Conservation (phyloP, 2,888 invertebrate species). For the Parnassius glacialis region DNA sequence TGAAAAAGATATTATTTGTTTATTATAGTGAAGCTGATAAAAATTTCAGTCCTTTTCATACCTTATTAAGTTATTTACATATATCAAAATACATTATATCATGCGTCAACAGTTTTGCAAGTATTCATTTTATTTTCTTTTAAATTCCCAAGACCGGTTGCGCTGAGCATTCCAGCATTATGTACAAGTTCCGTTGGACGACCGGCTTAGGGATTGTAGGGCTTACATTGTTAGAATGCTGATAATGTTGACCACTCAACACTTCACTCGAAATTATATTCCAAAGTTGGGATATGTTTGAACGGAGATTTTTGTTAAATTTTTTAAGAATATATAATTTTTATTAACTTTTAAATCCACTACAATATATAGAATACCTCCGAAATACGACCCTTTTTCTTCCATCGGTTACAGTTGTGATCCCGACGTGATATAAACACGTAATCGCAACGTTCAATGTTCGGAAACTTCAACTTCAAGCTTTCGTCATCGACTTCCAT, state of each 20-base stretch:
- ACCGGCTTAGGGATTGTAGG: conserved; percentile 26
- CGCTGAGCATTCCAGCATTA: conserved; percentile 12
- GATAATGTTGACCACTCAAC: conserved; percentile 12
- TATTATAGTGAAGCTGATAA: neutral
- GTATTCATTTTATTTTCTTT: conserved; percentile 20
- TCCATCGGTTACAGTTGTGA: too few relatives aligned
- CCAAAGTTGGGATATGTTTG: too few relatives aligned
- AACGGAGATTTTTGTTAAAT: too few relatives aligned
- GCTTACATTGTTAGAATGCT: conserved; percentile 24
- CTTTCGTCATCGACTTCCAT: too few relatives aligned
- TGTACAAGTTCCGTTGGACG: conserved; percentile 27
- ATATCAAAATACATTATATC: conserved; percentile 10
- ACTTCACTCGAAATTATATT: neutral
- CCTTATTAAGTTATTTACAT: neutral
- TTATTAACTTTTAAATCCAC: too few relatives aligned
- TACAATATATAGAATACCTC: too few relatives aligned
- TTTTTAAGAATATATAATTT: too few relatives aligned
- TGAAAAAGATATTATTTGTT: neutral
- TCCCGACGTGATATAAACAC: too few relatives aligned
- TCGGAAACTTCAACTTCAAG: too few relatives aligned
- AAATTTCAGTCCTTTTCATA: too few relatives aligned
- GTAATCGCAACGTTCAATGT: too few relatives aligned
- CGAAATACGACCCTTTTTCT: too few relatives aligned
- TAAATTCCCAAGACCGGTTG: conserved; percentile 27
- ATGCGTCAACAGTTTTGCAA: conserved; percentile 18